Evolutionary conservation across 2,888 invertebrate species (phyloP).

Genomic region (Ecliptopera silaceata): DNA sequence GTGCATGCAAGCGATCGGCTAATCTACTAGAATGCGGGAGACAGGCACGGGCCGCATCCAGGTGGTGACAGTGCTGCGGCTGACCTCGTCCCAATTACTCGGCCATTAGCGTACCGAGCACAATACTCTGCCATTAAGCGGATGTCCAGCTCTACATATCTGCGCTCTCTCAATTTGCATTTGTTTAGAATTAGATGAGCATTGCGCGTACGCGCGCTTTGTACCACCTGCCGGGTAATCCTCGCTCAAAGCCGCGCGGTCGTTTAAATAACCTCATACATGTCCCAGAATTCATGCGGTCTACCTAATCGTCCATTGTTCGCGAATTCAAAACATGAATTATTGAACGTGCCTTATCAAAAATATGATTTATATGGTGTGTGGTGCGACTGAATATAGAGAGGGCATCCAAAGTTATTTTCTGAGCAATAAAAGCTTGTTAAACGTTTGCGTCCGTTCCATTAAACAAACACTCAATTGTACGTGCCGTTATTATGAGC

Average conservation of each 20-base stretch:
- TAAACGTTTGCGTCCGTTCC: conserved; percentile 32
- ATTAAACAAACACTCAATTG: conserved; percentile 36
- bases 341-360: conserved; percentile 35
- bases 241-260: conserved; percentile 40
- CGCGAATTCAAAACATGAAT: conserved; percentile 43
- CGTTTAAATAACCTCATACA: conserved; percentile 53
- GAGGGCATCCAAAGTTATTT: conserved; percentile 24
- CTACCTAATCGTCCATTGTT: conserved; percentile 56
- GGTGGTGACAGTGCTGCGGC: conserved; percentile 50
- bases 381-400: conserved; percentile 21
- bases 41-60: conserved; percentile 47
- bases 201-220: conserved; percentile 52
- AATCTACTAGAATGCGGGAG: conserved; percentile 29
- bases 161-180: conserved; percentile 72
- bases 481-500: conserved; percentile 31
- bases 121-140: conserved; percentile 73
- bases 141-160: conserved; percentile 66
- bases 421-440: conserved; percentile 42
- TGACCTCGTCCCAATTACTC: conserved; percentile 76
- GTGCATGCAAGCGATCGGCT: conserved; percentile 6
- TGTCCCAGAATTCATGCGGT: conserved; percentile 41
- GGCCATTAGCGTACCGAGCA: conserved; percentile 70
- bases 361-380: conserved; percentile 22
- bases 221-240: conserved; percentile 57
- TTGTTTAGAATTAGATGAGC: conserved; percentile 74